These are phyloP conservation scores for Bradynema listronoti DNA, from an alignment of 1,140 invertebrate species.

Conservation along the genomic window DNA sequence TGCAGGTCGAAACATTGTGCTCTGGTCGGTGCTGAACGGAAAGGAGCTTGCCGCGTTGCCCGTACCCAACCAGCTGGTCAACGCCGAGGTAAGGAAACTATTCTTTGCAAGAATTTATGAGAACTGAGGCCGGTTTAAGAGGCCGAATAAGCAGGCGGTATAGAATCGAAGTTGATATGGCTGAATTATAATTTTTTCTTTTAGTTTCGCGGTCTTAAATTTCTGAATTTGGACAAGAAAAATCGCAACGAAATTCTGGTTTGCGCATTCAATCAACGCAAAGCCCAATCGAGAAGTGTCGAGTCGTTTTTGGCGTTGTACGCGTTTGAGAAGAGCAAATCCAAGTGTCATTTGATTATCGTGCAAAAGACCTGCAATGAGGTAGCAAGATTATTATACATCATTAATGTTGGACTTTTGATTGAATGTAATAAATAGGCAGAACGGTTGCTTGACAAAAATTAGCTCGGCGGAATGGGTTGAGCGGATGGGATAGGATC, in stretches of 20 bases:
- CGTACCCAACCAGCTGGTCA: background rate
- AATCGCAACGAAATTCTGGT: slow-evolving; percentile 17
- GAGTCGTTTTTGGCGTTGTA: slow-evolving; percentile 26
- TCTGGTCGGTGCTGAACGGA: background rate
- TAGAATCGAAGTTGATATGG: background rate
- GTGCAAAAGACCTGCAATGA: slow-evolving; percentile 21
- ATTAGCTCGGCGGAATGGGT: too few species aligned
- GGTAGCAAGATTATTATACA: too few species aligned
- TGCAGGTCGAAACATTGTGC: background rate
- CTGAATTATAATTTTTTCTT: background rate
- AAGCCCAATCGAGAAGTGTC: slow-evolving; percentile 17
- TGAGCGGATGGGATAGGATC: too few species aligned
- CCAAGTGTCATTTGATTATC: slow-evolving; percentile 17
- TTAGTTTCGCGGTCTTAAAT: slow-evolving; percentile 29
- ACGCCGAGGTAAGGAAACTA: background rate
- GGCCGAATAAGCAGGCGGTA: background rate
- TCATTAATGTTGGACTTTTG: too few species aligned
- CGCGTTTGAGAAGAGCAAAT: slow-evolving; percentile 10
- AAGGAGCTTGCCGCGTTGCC: background rate
- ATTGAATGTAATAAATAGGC: too few species aligned
- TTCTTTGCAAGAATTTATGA: background rate
- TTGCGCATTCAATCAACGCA: slow-evolving; percentile 22
- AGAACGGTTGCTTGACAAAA: too few species aligned
- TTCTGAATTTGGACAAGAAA: slow-evolving; percentile 14
- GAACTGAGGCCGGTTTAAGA: background rate